Base-by-base conservation (phyloP, 2,888 invertebrate genomes). In the Dynastes maya region DNA sequence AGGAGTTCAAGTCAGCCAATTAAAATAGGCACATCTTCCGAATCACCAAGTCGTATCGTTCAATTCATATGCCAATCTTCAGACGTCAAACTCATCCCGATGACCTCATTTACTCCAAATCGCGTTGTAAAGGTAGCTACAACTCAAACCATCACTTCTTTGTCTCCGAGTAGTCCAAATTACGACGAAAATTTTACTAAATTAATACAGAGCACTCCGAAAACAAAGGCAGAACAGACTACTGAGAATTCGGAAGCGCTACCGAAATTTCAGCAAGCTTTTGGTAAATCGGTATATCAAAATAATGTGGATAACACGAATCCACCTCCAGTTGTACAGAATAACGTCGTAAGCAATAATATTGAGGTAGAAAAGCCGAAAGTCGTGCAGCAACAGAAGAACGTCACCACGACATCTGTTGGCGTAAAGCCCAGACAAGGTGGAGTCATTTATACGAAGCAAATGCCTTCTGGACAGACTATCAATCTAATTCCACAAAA, bases 201-300 rank as follows among this genome's bases (percentile, higher is more conserved):
- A 84, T 90, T 91, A 83, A 90, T 91, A 81, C 91, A 91, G 83
- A 89, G 87, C 58, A 80, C 82, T n/a, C 79, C 81, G 77, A 84
- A 82, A 70, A 82, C 83, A 45, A 86, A 84, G 53, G 89, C 89
- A 84, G 84, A 87, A 29, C 79, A 58, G 49, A 75, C 85, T 9
- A 81, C 84, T 0, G 82, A 84, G 68, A 84, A 84, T 70, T 83
- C 87, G 58, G 91, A 91, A 84, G 88, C 87, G 8, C 82, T 95
- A 79, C 95, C 95, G 2, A 95, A 95, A 87, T 95, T 95, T 86
- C 94, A 94, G 85, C 95, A 95, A 88, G 95, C 94, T 0, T 95
- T 95, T 86, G 94, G 95, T 0, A 94, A 94, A 87, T 92, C 93
- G 65, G 92, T 93, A 64, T 94, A 91, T 85, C 92, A 88, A 81